These are phyloP conservation scores for Microtus ochrogaster DNA, from an alignment of 2,113 vertebrate species.

Conservation along the genomic window DNA sequence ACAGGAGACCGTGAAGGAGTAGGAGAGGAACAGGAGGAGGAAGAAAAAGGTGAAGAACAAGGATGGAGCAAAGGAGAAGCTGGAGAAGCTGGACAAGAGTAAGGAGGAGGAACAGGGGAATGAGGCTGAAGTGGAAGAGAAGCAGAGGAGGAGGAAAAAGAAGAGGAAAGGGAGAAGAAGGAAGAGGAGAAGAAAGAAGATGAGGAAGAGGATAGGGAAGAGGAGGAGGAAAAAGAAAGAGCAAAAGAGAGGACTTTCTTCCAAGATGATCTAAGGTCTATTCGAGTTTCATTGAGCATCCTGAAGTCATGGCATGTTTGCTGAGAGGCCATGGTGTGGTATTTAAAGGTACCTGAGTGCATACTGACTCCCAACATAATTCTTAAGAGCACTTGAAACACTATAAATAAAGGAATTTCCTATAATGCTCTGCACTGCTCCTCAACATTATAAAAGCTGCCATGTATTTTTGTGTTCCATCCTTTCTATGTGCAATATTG, in stretches of 20 bases:
- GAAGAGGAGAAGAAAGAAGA: not conserved
- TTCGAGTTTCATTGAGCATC: not conserved
- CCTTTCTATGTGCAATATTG: not conserved
- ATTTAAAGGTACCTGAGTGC: not conserved
- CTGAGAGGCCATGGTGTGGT: not conserved
- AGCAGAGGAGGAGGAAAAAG: not conserved
- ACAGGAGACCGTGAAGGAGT: no score
- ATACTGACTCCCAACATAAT: not conserved
- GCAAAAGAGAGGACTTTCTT: not conserved
- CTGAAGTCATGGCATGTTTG: not conserved
- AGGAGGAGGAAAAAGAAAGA: no score
- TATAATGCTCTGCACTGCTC: not conserved
- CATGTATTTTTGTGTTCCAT: not conserved
- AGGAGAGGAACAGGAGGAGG: no score
- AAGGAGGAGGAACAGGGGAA: not conserved
- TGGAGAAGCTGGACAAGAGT: not conserved
- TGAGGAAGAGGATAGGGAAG: not conserved
- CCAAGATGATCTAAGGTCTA: not conserved
- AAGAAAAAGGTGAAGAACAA: not conserved
- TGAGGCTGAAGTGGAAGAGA: not conserved
- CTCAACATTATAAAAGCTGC: not conserved
- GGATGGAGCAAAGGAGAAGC: not conserved
- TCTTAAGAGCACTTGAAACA: not conserved
- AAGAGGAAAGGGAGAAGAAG: not conserved
- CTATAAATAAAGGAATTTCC: not conserved